Conservation (phyloP, 2,888 invertebrate genomes). For the Apamea crenata region DNA sequence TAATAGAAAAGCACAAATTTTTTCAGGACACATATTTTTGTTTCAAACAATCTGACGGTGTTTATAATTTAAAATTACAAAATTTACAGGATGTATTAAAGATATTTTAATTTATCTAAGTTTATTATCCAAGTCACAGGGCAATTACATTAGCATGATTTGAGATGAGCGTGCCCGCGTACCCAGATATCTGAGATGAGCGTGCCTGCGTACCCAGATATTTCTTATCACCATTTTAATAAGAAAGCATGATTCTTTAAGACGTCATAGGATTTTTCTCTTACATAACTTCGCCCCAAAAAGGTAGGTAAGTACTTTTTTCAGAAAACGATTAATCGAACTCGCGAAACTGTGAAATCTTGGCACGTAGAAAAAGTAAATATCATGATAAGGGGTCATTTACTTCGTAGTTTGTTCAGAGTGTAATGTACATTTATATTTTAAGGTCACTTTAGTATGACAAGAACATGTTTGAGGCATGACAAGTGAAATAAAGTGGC, state of each 20-base stretch:
- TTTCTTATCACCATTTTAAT: constrained; percentile 7
- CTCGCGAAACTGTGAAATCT: constrained; percentile 18
- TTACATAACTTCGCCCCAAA: neutral
- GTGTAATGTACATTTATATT: constrained; percentile 27
- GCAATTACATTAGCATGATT: constrained; percentile 2
- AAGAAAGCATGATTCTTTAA: neutral
- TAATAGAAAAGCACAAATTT: constrained; percentile 25
- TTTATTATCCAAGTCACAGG: constrained; percentile 1
- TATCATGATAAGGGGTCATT: constrained; percentile 68
- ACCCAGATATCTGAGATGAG: too few relatives aligned
- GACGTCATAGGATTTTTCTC: neutral
- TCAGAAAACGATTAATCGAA: neutral
- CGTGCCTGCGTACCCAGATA: neutral
- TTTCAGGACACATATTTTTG: constrained; percentile 22
- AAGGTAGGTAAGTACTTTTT: neutral
- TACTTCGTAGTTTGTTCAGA: constrained; percentile 45
- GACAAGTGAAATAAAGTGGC: constrained; percentile 21
- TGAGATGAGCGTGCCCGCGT: neutral
- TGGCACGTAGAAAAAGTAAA: constrained; percentile 45
- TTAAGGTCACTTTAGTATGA: constrained; percentile 53
- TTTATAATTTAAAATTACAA: neutral
- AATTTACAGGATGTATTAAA: constrained; percentile 5
- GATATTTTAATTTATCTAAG: neutral
- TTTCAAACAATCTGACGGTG: neutral
- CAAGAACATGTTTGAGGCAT: constrained; percentile 45